Conservation (phyloP, 2,113 vertebrate species). For the Hemichromis elongatus region DNA sequence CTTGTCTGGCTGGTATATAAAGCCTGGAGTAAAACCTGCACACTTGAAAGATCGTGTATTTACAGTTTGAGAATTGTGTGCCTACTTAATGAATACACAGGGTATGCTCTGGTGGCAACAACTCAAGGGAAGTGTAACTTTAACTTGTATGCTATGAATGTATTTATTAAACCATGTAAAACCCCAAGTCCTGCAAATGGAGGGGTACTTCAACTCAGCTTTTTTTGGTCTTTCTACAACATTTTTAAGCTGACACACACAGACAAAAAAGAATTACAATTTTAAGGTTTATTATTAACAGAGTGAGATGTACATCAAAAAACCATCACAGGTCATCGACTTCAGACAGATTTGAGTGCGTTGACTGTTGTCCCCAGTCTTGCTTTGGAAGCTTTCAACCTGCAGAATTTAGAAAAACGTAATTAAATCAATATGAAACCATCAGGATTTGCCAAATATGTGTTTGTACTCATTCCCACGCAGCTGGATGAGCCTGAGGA, state of each 20-base stretch:
- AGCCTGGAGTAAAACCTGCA: slow-evolving; percentile 1
- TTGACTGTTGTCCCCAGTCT: neutral
- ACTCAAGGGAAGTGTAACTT: neutral
- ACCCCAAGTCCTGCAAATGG: neutral
- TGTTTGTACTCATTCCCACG: slow-evolving; percentile 39
- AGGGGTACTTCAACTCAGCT: neutral
- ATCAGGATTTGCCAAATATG: neutral
- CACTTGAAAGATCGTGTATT: slow-evolving; percentile 26
- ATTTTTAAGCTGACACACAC: neutral
- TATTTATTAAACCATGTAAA: slow-evolving; percentile 46
- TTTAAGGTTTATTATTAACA: slow-evolving; percentile 8
- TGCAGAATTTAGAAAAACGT: neutral
- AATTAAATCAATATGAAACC: neutral
- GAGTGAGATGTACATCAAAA: neutral
- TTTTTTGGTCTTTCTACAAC: neutral
- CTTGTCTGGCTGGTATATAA: neutral
- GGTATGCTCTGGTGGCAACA: neutral
- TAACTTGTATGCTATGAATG: slow-evolving; percentile 8
- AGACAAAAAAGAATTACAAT: neutral
- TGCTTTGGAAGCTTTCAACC: neutral
- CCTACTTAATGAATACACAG: neutral
- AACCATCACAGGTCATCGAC: fast-evolving
- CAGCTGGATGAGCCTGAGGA: neutral
- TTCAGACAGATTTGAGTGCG: neutral
- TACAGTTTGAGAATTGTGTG: neutral